Conservation (phyloP, 2,797 vertebrate species). For the Zalophus californianus region DNA sequence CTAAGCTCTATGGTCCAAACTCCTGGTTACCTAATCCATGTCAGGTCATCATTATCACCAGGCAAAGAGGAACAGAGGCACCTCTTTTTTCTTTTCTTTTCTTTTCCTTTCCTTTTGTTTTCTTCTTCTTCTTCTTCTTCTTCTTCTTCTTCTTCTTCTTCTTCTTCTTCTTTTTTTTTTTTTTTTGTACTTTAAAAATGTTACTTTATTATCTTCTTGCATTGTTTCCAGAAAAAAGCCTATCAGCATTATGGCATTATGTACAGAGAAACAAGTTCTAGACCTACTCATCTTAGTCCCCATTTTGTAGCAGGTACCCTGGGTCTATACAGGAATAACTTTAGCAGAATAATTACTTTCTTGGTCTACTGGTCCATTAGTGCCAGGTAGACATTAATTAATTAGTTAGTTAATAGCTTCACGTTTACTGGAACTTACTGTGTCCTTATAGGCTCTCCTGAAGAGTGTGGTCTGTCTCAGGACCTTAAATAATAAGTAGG, state of each 20-base stretch:
- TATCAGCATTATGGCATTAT: background rate
- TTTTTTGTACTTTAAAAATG: background rate
- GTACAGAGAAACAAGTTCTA: background rate
- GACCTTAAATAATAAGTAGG: background rate
- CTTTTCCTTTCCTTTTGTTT: background rate
- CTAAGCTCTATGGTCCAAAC: background rate
- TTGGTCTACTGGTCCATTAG: background rate
- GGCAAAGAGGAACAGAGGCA: background rate
- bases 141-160: rapidly evolving
- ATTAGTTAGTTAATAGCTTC: background rate
- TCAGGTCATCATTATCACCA: background rate
- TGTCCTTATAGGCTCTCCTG: background rate
- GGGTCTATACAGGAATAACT: background rate
- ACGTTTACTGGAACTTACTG: background rate
- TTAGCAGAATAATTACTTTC: background rate
- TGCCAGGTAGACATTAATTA: background rate
- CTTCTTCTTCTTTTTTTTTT: rapidly evolving
- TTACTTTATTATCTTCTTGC: background rate
- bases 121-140: rapidly evolving
- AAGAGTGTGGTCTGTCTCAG: background rate
- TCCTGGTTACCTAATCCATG: background rate
- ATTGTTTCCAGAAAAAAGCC: background rate
- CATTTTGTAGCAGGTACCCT: background rate
- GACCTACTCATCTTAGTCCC: background rate
- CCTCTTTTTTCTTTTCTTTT: background rate